Evolutionary conservation across 2,888 invertebrate genomes (phyloP).

Genomic region (Sphaerophoria taeniata): DNA sequence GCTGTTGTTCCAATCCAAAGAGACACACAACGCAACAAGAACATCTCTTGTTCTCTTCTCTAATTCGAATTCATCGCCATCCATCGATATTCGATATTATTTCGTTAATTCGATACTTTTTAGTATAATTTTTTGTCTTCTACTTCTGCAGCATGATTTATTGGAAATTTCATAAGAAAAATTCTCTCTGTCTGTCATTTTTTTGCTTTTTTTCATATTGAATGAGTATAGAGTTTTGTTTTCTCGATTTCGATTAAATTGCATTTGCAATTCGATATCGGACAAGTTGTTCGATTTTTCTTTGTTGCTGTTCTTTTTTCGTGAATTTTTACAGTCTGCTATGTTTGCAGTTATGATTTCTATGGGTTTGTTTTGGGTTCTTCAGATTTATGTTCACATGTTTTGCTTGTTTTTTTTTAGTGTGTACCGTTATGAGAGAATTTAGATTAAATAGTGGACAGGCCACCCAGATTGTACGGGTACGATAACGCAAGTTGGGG

Average conservation of each 20-base stretch:
- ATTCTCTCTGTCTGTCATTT: slow-evolving; percentile 17
- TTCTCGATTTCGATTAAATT: slow-evolving; percentile 69
- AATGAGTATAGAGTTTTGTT: slow-evolving; percentile 29
- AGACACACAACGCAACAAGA: slow-evolving; percentile 11
- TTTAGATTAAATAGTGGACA: slow-evolving; percentile 19
- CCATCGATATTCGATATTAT: slow-evolving; percentile 79
- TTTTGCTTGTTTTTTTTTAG: slow-evolving; percentile 10
- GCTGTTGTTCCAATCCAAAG: slow-evolving; percentile 37
- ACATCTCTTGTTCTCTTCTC: slow-evolving; percentile 23
- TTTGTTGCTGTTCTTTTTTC: slow-evolving; percentile 18
- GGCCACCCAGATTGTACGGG: slow-evolving; percentile 56
- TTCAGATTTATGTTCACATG: slow-evolving; percentile 22
- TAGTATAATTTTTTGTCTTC: slow-evolving; percentile 57
- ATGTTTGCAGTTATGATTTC: slow-evolving; percentile 48
- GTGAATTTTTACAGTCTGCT: slow-evolving; percentile 19
- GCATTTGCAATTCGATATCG: slow-evolving; percentile 72
- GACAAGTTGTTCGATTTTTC: slow-evolving; percentile 30
- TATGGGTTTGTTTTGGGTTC: slow-evolving; percentile 57
- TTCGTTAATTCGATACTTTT: slow-evolving; percentile 81
- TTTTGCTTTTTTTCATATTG: not conserved
- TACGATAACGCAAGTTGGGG: slow-evolving; percentile 5
- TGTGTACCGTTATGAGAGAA: slow-evolving; percentile 61
- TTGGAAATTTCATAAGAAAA: slow-evolving; percentile 70
- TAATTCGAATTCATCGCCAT: slow-evolving; percentile 60
- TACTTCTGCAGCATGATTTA: slow-evolving; percentile 59